Conservation (phyloP, 2,113 vertebrate genomes). For the Tor tambroides region DNA sequence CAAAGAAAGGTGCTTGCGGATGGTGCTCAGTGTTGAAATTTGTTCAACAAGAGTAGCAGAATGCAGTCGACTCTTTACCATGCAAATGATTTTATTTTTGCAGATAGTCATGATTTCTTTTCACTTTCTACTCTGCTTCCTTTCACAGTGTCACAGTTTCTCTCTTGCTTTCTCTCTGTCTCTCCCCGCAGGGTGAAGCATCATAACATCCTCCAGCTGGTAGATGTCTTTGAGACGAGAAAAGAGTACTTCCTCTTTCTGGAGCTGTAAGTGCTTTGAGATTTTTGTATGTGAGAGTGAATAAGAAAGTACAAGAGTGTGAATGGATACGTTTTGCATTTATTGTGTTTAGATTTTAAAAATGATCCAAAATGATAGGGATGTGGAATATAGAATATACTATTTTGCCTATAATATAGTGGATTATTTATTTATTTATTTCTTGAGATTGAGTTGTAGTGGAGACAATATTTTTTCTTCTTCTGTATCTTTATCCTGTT, state of each 20-base stretch:
- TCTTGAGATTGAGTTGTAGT: not conserved
- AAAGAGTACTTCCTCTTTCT: slow-evolving; percentile 98
- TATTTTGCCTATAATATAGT: not conserved
- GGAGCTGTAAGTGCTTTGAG: slow-evolving; percentile 89
- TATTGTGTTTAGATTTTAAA: not conserved
- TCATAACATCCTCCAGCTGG: slow-evolving; percentile 95
- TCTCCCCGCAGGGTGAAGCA: slow-evolving; percentile 89
- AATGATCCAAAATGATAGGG: not conserved
- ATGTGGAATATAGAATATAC: not conserved
- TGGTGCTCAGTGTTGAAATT: slow-evolving; percentile 20
- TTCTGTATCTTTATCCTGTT: not conserved
- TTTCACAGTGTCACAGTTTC: slow-evolving; percentile 47
- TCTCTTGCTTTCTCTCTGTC: slow-evolving; percentile 36
- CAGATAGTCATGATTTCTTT: slow-evolving; percentile 14
- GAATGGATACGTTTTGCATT: not conserved
- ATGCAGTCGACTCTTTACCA: slow-evolving; percentile 15
- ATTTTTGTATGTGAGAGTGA: not conserved
- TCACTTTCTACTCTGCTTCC: slow-evolving; percentile 43
- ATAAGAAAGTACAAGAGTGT: not conserved
- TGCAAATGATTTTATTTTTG: slow-evolving; percentile 30
- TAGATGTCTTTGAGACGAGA: slow-evolving; percentile 96
- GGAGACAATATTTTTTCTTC: not conserved
- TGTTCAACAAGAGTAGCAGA: not conserved
- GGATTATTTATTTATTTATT: not conserved
- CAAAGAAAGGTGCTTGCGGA: not conserved